phyloP scores from a whole-genome alignment of 2,797 vertebrate genomes.

The Allobates femoralis region DNA sequence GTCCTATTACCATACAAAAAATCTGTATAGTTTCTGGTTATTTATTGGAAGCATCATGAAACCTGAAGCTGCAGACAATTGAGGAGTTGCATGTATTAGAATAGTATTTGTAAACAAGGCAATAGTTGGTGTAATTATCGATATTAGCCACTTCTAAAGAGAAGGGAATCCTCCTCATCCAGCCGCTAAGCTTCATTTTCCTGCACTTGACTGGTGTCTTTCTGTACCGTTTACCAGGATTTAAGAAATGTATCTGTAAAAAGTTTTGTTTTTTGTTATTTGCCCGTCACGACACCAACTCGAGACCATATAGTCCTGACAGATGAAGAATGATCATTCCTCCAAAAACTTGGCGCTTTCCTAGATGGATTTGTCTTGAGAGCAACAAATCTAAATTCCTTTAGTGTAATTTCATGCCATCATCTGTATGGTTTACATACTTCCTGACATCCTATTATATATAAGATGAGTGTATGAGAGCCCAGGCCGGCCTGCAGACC shows the following conservation, averaged over 20 bases:
- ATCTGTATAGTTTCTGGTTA: neutral
- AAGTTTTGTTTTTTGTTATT: neutral
- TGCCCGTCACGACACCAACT: neutral
- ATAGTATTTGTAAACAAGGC: conserved; percentile 36
- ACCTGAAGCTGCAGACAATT: neutral
- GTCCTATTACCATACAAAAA: neutral
- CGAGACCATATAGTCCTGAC: neutral
- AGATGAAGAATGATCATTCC: neutral
- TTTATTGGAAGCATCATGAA: neutral
- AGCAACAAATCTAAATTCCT: neutral
- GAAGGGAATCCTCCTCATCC: neutral
- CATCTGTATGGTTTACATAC: neutral
- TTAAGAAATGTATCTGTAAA: neutral
- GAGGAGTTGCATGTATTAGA: neutral
- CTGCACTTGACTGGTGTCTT: neutral
- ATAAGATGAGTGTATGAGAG: neutral
- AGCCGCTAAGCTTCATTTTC: neutral
- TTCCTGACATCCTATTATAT: neutral
- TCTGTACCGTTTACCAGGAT: neutral
- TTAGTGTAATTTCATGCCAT: neutral
- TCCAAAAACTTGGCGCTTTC: neutral
- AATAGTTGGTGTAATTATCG: conserved; percentile 22
- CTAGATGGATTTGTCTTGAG: neutral
- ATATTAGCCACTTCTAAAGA: conserved; percentile 16
- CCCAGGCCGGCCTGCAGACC: neutral